These are phyloP conservation scores for Macrosiphum euphorbiae DNA, from an alignment of 2,888 invertebrate species.

Conservation along the genomic window DNA sequence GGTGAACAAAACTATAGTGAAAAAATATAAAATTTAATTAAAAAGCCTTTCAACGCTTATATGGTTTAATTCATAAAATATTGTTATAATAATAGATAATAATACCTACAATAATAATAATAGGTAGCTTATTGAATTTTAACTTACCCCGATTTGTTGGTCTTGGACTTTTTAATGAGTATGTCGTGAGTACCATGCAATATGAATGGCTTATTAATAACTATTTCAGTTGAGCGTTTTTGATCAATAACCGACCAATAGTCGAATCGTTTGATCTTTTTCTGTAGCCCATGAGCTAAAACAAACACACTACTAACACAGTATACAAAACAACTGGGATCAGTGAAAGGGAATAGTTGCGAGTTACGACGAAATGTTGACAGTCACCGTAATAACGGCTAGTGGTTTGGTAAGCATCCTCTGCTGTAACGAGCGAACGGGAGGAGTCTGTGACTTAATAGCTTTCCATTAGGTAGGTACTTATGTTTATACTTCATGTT, in stretches of 20 bases:
- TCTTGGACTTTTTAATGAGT: background rate
- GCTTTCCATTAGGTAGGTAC: constrained; percentile 31
- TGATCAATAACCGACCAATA: background rate
- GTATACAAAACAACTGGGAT: constrained; percentile 26
- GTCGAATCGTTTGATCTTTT: background rate
- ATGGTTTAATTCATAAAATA: background rate
- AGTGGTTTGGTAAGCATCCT: constrained; percentile 54
- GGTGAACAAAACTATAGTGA: background rate
- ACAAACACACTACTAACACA: constrained; percentile 17
- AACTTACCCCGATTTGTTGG: constrained; percentile 6
- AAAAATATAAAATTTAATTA: background rate
- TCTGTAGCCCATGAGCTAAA: background rate
- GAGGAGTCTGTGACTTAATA: constrained; percentile 36
- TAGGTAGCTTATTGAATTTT: background rate
- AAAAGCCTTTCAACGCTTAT: background rate
- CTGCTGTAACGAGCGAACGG: constrained; percentile 14
- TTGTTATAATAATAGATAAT: background rate
- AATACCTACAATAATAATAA: background rate
- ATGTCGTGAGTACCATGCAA: background rate
- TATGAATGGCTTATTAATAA: background rate
- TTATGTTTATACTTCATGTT: background rate
- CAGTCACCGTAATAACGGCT: constrained; percentile 4
- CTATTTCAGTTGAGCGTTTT: background rate
- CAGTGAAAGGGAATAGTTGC: constrained; percentile 57
- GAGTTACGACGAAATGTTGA: constrained; percentile 32